Conservation (phyloP, 1,140 invertebrate genomes). For the Pseudomyrmex pallidus region DNA sequence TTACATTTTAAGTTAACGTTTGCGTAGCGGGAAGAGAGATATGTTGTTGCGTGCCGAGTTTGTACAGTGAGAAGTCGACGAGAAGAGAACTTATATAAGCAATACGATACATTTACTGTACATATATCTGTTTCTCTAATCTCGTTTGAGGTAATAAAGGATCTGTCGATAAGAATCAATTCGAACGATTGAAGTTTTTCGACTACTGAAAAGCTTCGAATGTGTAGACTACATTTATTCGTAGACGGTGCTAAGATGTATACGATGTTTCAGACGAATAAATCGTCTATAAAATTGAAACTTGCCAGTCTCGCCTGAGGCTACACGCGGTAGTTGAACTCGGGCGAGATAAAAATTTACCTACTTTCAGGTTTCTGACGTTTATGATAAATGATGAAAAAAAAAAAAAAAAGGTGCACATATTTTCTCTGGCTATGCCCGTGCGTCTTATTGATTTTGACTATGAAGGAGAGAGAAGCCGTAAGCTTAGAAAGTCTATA, state of each 20-base stretch:
- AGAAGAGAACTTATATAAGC: no score
- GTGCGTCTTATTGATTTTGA: constrained; percentile 33
- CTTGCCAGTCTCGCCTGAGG: constrained; percentile 1
- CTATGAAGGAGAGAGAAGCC: constrained; percentile 28
- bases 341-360: constrained; percentile 32
- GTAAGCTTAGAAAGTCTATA: no score
- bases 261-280: constrained; percentile 7
- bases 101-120: neutral
- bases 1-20: no score
- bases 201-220: neutral
- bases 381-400: constrained; percentile 34
- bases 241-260: neutral
- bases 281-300: constrained; percentile 49
- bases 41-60: no score
- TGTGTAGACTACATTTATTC: neutral
- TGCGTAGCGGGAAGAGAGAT: no score
- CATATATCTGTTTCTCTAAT: neutral
- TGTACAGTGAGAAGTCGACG: no score
- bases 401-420: neutral
- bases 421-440: constrained; percentile 25
- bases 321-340: constrained; percentile 5
- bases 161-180: neutral
- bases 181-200: neutral
- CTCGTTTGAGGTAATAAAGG: neutral
- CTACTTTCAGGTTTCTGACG: constrained; percentile 5